Base-by-base conservation (phyloP, 2,113 vertebrate genomes). In the Oostethus manadensis region DNA sequence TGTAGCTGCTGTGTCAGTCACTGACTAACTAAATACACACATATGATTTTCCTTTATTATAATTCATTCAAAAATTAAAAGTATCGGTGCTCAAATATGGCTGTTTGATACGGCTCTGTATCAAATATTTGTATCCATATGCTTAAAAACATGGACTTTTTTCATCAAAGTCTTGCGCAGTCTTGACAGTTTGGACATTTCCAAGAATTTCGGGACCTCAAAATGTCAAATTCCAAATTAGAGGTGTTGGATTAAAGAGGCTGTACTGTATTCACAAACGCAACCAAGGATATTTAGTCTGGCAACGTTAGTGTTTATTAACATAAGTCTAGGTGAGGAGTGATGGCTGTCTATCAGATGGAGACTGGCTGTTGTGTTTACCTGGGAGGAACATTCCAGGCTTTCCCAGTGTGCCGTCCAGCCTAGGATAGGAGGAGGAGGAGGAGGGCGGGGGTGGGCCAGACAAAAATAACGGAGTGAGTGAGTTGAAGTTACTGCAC, bases 321-420 rank as follows among this genome's bases (percentile, higher is more conserved):
- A 81, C 68, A 78, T 54, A 54, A 22, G 62, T 29, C 14, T 46
- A 53, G 18, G 38, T 42, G 68, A 71, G 26, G 70, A 67, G 64
- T 71, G 75, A 79, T 10, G 44, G 64, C 43, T 69, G 66, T 64
- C 78, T 68, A 47, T 84, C 65, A 76, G 66, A 66, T 67, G 43
- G 1, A 71, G 56, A 66, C 60, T 58, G 57, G 14, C 38, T 14
- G 42, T 42, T 18, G 44, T 60, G 42, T 79, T 82, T 80, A 87
- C 86, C 86, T 82, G 86, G 82, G 20, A 87, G 81, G 76, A 87
- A 87, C 82, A 87, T 87, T 71, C 86, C 86, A 8, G 86, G 84
- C 48, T 87, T 87, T 21, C 86, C 86, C 64, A 87, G 74, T 7
- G 86, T 86, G 65, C 84, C 81, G 10, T 87, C 86, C 57, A 87